Base-by-base conservation (phyloP, 1,140 invertebrate species). In the Nomia melanderi region DNA sequence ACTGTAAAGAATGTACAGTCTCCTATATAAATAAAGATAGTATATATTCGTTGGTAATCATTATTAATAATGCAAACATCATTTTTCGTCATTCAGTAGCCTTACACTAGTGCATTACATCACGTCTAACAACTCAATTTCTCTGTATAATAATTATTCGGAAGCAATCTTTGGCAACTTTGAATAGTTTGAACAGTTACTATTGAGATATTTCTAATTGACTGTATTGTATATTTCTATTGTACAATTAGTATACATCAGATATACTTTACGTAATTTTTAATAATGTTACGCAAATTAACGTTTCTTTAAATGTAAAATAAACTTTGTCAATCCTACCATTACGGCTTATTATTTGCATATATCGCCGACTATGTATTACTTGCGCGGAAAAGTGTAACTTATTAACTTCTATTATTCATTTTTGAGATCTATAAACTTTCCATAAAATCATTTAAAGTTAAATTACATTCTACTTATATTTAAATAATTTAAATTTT, bases 151-250 rank as follows among this genome's bases (percentile, higher is more conserved):
- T 65, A 31, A 29, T 41, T 9, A 53, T 65, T 54, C 60, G 62
- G 60, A 64, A 73, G 60, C 25, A 33, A 73, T 73, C 71, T 74
- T 74, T 74, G 71, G 71, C 71, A 74, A 66, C 71, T 56, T 50
- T 66, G 71, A 74, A 74, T 12, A 66, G 36, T 74, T 74, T 31
- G 71, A 65, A 74, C 47, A 27, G 56, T 25, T 56, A 66, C 50
- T 66, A 74, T 53, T 65, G 50, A 53, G 25, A 41, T 66, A 74
- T 25, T 74, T 41, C 71, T 74, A 74, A 65, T 56, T 74, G 36
- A 74, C 50, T 56, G 64, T 65, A 56, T 41, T 25, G 39, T 74
- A 54, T 20, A 25, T 66, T 66, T 9, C 25, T 53, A 25, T 64
- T 12, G 9, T 25, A 27, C 14, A 31, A 41, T 74, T 29, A 56